These are phyloP conservation scores for Beris morrisii DNA, from an alignment of 2,888 invertebrate genomes.

Conservation along the genomic window DNA sequence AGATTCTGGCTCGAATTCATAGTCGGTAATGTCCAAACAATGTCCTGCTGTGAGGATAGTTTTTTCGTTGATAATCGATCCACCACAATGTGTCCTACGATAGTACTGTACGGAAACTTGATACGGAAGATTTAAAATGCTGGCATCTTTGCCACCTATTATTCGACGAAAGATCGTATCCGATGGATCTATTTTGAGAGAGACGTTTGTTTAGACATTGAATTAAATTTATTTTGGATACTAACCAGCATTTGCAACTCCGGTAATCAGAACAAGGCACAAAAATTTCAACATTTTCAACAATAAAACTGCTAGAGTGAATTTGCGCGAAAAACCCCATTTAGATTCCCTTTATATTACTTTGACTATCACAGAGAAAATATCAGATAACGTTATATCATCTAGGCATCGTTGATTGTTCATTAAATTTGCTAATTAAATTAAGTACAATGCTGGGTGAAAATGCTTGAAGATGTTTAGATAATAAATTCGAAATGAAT, in stretches of 20 bases:
- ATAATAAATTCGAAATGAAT: too few species aligned
- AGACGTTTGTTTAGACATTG: not conserved
- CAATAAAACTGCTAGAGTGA: not conserved
- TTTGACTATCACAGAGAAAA: too few species aligned
- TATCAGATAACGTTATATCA: too few species aligned
- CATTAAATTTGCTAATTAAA: too few species aligned
- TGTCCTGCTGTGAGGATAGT: slow-evolving; percentile 61
- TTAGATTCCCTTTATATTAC: too few species aligned
- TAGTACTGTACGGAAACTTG: slow-evolving; percentile 39
- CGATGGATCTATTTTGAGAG: not conserved
- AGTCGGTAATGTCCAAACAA: slow-evolving; percentile 49
- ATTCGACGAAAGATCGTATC: slow-evolving; percentile 23
- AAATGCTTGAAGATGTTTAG: too few species aligned
- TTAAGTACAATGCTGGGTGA: too few species aligned
- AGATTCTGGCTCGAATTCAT: slow-evolving; percentile 3
- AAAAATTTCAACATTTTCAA: not conserved
- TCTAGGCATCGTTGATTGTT: too few species aligned
- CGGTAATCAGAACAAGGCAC: not conserved
- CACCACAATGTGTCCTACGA: slow-evolving; percentile 59
- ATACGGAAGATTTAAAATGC: slow-evolving; percentile 34
- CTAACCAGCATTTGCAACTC: too few species aligned
- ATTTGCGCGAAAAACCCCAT: too few species aligned
- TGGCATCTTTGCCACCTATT: slow-evolving; percentile 35
- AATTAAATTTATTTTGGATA: not conserved
- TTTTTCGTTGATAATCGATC: slow-evolving; percentile 56